Evolutionary conservation across 2,888 invertebrate species (phyloP).

Genomic region (Eugnorisma glareosa): DNA sequence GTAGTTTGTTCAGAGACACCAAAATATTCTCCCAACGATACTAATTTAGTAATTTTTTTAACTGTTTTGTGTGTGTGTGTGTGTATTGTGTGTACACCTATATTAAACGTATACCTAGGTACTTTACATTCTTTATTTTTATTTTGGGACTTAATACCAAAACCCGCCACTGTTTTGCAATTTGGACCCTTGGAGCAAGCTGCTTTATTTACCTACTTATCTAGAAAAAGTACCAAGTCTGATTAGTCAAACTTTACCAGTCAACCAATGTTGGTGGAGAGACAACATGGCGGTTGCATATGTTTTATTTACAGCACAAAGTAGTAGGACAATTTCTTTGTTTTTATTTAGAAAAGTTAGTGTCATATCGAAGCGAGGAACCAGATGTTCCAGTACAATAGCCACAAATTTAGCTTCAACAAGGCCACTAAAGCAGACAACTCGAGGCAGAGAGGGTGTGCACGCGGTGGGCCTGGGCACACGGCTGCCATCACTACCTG

Average conservation of each 20-base stretch:
- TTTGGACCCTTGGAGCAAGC: neutral
- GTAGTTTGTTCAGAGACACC: no score
- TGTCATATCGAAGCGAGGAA: constrained; percentile 70
- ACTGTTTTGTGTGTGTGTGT: neutral
- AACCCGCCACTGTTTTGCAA: neutral
- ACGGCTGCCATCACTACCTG: constrained; percentile 70
- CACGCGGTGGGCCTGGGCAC: constrained; percentile 67
- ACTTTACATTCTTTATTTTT: neutral
- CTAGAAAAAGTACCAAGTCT: neutral
- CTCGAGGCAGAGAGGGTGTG: constrained; percentile 72
- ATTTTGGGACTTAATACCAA: neutral
- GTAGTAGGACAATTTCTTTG: neutral
- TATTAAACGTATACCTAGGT: neutral
- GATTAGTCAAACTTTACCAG: neutral
- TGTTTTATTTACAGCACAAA: neutral
- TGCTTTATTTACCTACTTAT: neutral
- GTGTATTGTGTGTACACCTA: neutral
- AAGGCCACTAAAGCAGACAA: constrained; percentile 56
- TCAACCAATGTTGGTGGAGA: neutral
- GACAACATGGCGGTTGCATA: neutral
- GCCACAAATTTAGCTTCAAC: constrained; percentile 71
- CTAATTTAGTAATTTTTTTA: neutral
- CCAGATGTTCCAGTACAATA: constrained; percentile 70
- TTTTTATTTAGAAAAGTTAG: constrained; percentile 48
- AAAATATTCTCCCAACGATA: neutral